Base-by-base conservation (phyloP, 1,140 invertebrate species). In the Venturia canescens region DNA sequence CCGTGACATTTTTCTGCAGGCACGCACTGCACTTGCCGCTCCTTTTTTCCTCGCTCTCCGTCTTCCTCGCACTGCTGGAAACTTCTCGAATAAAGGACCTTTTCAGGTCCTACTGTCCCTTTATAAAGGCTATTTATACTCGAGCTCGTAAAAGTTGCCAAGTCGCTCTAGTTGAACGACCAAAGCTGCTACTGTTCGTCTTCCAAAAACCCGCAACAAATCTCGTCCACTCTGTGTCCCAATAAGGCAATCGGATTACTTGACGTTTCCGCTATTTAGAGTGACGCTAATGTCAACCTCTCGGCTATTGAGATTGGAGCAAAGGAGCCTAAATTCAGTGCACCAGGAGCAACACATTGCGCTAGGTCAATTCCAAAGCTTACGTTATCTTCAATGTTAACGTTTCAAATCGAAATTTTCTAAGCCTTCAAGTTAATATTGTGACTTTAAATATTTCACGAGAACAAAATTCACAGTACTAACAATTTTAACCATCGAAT, bases 1-100 rank as follows among this genome's bases (percentile, higher is more conserved):
- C 77, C 74, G 80, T 79, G 80, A 82, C 80, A 82, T 57, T 82
- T 82, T 82, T 70, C 69, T n/a, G 76, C 2, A 67, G 71, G 38
- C 70, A 80, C 57, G 44, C 34, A 80, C 70, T 63, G 60, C 60
- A 63, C 60, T 63, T 63, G 60, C 16, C 27, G 50, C 27, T 53
- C n/a, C n/a, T 53, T 5, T 53, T n/a, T 7, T 1, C n/a, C n/a
- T 53, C 50, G 3, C 16, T 53, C 50, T 11, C 48, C 11, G 23
- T 26, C 44, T 31, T 50, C 21, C 27, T 34, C 60, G 23, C 60
- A 26, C 60, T 13, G 6, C 2, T 23, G n/a, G 27, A 63, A 53
- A 53, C 23, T 71, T 13, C n/a, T 7, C n/a, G n/a, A n/a, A 70
- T 34, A 29, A 16, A 29, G 27, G 76, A 26, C 44, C 31, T 23